These are phyloP conservation scores for Nerophis lumbriciformis DNA, from an alignment of 2,113 vertebrate species.

Conservation along the genomic window DNA sequence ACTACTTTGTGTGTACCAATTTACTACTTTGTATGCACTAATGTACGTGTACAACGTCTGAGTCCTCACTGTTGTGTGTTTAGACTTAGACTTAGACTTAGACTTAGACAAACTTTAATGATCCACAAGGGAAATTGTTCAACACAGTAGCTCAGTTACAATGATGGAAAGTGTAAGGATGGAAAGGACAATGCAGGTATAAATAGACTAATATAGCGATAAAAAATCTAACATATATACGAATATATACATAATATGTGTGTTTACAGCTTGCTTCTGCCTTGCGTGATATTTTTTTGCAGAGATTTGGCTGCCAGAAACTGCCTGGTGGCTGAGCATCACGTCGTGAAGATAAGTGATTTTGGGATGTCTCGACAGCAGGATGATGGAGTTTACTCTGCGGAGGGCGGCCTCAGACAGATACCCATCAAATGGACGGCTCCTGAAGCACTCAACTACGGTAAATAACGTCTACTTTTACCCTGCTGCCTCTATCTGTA, in stretches of 20 bases:
- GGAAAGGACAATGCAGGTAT: no score
- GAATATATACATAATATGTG: no score
- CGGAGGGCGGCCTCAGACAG: constrained; percentile 84
- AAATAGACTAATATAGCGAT: no score
- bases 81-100: no score
- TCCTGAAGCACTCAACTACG: constrained; percentile 91
- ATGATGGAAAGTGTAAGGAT: no score
- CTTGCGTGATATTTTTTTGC: constrained; percentile 1
- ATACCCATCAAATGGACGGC: constrained; percentile 97
- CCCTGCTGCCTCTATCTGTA: constrained; percentile 2
- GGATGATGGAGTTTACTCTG: constrained; percentile 86
- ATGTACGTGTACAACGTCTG: not conserved
- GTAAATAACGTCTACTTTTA: constrained; percentile 54
- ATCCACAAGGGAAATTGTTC: no score
- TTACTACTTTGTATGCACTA: no score
- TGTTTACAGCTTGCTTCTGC: not conserved
- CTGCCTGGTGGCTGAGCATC: constrained; percentile 87
- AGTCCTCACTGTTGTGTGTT: not conserved
- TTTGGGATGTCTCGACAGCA: constrained; percentile 96
- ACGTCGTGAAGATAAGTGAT: constrained; percentile 92
- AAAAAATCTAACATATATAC: no score
- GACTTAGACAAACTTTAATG: no score
- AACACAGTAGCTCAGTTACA: no score
- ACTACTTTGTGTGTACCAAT: no score
- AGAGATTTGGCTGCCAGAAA: constrained; percentile 95